These are phyloP conservation scores for Phyto melanocephala DNA, from an alignment of 2,888 invertebrate species.

Conservation along the genomic window DNA sequence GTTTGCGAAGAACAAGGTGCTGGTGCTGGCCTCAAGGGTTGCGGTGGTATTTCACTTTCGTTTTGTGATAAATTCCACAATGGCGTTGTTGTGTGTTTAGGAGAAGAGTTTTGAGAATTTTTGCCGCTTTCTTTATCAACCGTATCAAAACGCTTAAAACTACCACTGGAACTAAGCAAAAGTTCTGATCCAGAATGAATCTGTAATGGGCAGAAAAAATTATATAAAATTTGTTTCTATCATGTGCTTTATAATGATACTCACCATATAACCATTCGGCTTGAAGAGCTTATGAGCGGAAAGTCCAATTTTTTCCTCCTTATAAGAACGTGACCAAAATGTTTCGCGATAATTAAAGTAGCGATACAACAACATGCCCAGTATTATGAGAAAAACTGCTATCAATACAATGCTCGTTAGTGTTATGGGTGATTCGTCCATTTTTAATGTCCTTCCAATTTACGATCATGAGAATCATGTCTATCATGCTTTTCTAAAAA, in stretches of 20 bases:
- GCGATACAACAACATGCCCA: constrained; percentile 75
- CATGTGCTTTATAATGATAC: constrained; percentile 69
- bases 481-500: constrained; percentile 48
- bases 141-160: constrained; percentile 84
- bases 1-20: constrained; percentile 78
- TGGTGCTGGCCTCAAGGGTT: constrained; percentile 83
- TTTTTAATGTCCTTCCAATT: constrained; percentile 52
- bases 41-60: constrained; percentile 82
- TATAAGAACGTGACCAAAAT: constrained; percentile 78
- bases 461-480: constrained; percentile 49
- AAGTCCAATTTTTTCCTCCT: constrained; percentile 78
- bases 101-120: constrained; percentile 75
- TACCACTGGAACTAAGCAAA: constrained; percentile 82
- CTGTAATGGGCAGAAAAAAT: constrained; percentile 77
- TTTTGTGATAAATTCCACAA: constrained; percentile 77
- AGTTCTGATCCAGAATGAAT: constrained; percentile 84
- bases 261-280: constrained; percentile 84
- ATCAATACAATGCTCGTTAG: constrained; percentile 75
- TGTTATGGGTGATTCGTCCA: constrained; percentile 64
- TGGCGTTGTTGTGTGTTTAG: constrained; percentile 72
- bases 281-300: constrained; percentile 81
- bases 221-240: too few species aligned
- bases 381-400: constrained; percentile 74
- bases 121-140: constrained; percentile 81
- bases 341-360: constrained; percentile 76